Base-by-base conservation (phyloP, 2,797 vertebrate genomes). In the Enteromius mattozi region DNA sequence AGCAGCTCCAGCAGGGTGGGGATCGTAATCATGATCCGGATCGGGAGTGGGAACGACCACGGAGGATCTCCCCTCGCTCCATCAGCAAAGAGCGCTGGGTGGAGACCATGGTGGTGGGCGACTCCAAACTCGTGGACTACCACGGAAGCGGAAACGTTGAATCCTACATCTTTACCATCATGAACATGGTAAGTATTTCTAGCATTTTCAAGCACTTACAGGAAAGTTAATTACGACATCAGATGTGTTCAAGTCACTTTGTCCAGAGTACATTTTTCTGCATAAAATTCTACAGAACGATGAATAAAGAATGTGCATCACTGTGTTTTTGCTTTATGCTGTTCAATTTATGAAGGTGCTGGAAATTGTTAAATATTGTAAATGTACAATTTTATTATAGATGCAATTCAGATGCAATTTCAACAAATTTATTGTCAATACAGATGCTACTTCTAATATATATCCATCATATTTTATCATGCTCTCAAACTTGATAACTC, bases 81-180 rank as follows among this genome's bases (percentile, higher is more conserved):
- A 94, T 99, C 92, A 99, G 98, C 94, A 96, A 92, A 83, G 97
- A 99, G 87, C 93, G 98, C 13, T 99, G 98, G 98, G 98, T 99
- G 91, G 98, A 99, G 94, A 98, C 97, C 0, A 94, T 99, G 91
- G 98, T 99, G 90, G 98, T 99, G 90, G 98, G 97, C 0, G 98
- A 99, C 91, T 96, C 96, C 76, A 99, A 99, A 91, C 97, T 99
- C 91, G 95, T 99, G 71, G 95, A 97, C 30, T 99, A 99, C 85
- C 98, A 99, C 0, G 97, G 98, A 85, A 97, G 95, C 21, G 94
- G 97, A 78, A 97, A 97, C 0, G 96, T 99, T 87, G 97, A 99
- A 89, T 97, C 97, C 33, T 99, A 99, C 88, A 97, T 99, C 90
- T 98, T 98, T 88, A 99, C 98, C 77, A 97, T 99, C 91, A 99